Percentiles rank a stretch among this genome's conserved stretches.
Conservation (phyloP, 2,888 invertebrate species). For the Epiblema foenella region DNA sequence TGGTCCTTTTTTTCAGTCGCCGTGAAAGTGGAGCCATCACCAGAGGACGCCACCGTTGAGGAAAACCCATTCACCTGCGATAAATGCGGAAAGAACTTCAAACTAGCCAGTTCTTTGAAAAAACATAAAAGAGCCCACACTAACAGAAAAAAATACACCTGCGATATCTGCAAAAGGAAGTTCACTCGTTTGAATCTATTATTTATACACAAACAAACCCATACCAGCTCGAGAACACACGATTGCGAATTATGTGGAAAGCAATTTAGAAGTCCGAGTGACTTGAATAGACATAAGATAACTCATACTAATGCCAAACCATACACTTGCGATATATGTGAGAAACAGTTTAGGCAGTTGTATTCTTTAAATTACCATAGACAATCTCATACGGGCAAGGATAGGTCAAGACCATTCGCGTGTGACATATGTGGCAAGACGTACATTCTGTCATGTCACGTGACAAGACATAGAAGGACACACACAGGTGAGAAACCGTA, state of each 20-base stretch:
- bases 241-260: neutral
- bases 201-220: neutral
- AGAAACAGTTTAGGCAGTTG: neutral
- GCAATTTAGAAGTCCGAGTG: neutral
- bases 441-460: neutral
- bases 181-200: neutral
- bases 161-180: neutral
- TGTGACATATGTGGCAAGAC: neutral
- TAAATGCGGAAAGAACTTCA: neutral
- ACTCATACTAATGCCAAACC: neutral
- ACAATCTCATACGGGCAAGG: conserved; percentile 1
- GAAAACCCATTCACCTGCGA: neutral
- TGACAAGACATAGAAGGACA: neutral
- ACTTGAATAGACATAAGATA: neutral
- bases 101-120: neutral
- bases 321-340: neutral
- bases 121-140: neutral
- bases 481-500: neutral
- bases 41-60: neutral
- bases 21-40: neutral
- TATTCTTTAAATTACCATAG: conserved; percentile 1
- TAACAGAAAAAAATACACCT: neutral
- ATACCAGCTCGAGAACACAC: neutral
- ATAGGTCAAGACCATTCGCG: neutral
- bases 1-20: neutral